Conservation (phyloP, 2,888 invertebrate species). For the Drosophila limbata region DNA sequence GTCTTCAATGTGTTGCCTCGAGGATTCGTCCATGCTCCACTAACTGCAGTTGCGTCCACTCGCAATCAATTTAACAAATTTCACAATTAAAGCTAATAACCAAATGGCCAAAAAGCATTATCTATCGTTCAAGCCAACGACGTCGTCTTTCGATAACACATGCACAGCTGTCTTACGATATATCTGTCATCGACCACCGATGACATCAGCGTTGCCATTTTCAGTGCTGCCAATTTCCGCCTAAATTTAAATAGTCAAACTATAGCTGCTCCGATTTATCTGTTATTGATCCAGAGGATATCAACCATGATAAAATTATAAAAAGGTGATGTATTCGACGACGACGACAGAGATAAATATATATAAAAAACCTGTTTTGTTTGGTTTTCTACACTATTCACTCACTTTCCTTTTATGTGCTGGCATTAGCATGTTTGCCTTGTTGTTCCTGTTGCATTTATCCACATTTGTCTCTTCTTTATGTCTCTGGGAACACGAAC, state of each 20-base stretch:
- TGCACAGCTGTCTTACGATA: slow-evolving; percentile 28
- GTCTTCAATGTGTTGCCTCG: slow-evolving; percentile 88
- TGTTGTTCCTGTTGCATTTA: too few relatives aligned
- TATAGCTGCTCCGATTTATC: neutral
- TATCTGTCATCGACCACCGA: neutral
- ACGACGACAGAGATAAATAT: too few relatives aligned
- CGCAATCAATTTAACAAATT: slow-evolving; percentile 22
- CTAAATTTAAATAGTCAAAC: neutral
- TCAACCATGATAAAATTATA: too few relatives aligned
- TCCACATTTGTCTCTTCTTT: too few relatives aligned
- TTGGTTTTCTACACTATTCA: too few relatives aligned
- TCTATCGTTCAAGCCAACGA: slow-evolving; percentile 10
- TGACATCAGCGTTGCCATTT: slow-evolving; percentile 1
- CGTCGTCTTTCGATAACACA: slow-evolving; percentile 5
- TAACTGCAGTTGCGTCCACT: neutral
- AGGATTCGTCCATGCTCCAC: slow-evolving; percentile 87
- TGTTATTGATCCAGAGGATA: neutral
- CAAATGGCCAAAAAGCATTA: slow-evolving; percentile 19
- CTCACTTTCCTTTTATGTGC: too few relatives aligned
- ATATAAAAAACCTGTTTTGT: too few relatives aligned
- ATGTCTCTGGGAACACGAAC: too few relatives aligned
- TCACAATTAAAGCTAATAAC: slow-evolving; percentile 43
- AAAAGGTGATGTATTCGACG: too few relatives aligned
- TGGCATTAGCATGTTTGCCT: too few relatives aligned
- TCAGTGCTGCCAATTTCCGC: neutral